These are phyloP conservation scores for Lamellibrachia luymesi DNA, from an alignment of 1,140 invertebrate species.

Conservation along the genomic window DNA sequence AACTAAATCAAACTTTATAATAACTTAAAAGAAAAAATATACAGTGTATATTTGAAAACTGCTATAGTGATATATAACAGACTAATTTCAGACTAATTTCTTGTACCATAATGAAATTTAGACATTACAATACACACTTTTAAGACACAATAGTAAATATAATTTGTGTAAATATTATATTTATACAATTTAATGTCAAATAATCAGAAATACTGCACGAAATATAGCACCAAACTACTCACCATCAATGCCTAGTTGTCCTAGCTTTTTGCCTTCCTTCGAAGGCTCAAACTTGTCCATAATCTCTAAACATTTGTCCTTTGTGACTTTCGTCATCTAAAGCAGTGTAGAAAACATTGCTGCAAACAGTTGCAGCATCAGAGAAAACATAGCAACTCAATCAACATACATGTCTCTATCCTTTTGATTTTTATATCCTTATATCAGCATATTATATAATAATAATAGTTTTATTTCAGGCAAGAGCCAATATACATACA, in stretches of 20 bases:
- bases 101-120: not conserved
- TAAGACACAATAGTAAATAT: not conserved
- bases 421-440: not conserved
- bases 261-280: slow-evolving; percentile 60
- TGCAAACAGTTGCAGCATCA: not conserved
- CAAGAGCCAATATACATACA: too few species aligned
- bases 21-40: too few species aligned
- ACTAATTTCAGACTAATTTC: not conserved
- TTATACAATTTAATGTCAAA: not conserved
- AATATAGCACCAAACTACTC: slow-evolving; percentile 28
- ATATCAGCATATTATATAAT: not conserved
- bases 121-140: not conserved
- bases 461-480: not conserved
- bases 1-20: too few species aligned
- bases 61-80: too few species aligned
- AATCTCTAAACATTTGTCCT: slow-evolving; percentile 61
- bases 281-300: slow-evolving; percentile 65
- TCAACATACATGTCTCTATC: not conserved
- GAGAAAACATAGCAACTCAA: not conserved
- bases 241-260: slow-evolving; percentile 66
- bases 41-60: too few species aligned
- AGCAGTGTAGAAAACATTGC: slow-evolving; percentile 27
- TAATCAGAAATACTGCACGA: not conserved
- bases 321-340: slow-evolving; percentile 62
- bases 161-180: not conserved